A percentile compares a stretch with the other conserved stretches of the same genome.
Evolutionary conservation across 1,140 invertebrate species (phyloP).

Genomic region (Musca domestica): DNA sequence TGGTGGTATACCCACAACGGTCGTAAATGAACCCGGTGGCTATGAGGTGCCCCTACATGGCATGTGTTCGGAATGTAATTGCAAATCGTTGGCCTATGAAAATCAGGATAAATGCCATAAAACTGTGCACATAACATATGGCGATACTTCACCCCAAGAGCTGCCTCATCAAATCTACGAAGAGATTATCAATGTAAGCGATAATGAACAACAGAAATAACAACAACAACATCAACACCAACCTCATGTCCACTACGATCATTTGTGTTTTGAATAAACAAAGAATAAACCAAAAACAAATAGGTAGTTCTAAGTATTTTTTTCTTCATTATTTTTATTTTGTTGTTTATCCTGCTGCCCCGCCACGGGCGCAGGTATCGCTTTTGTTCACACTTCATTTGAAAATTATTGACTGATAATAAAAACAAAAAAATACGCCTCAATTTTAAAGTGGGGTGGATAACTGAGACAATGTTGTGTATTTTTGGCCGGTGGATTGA

Average conservation of each 20-base stretch:
- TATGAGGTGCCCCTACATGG: conserved; percentile 47
- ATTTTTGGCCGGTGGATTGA: too few species aligned
- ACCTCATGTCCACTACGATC: background rate
- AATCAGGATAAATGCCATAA: conserved; percentile 33
- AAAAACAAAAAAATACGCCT: too few species aligned
- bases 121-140: conserved; percentile 45
- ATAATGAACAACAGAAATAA: background rate
- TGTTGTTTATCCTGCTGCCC: too few species aligned
- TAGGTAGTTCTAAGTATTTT: too few species aligned
- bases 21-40: conserved; percentile 33
- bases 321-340: too few species aligned
- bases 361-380: too few species aligned
- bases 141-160: conserved; percentile 37
- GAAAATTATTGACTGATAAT: too few species aligned
- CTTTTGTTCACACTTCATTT: too few species aligned
- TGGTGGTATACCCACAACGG: background rate
- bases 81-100: conserved; percentile 22
- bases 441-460: too few species aligned
- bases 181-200: conserved; percentile 34
- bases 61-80: conserved; percentile 42
- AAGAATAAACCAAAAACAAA: too few species aligned
- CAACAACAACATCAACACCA: background rate
- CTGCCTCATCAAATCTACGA: conserved; percentile 43
- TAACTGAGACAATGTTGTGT: too few species aligned
- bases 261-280: background rate